Evolutionary conservation across 2,113 vertebrate genomes (phyloP).

Genomic region (Rhinichthys klamathensis): DNA sequence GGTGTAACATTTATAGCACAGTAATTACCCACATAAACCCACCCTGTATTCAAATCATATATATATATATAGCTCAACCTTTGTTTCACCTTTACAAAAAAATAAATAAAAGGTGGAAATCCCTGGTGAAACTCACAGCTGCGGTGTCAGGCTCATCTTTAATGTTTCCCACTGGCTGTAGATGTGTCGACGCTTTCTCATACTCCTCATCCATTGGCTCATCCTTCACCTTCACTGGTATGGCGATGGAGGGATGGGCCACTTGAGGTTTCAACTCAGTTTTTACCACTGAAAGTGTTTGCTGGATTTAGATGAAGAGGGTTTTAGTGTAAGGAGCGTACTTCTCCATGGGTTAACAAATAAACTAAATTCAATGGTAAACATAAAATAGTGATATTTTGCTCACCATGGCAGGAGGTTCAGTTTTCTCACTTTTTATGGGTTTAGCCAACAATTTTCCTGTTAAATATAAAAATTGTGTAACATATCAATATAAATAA

Average conservation of each 20-base stretch:
- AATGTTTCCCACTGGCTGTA: constrained; percentile 8
- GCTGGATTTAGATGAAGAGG: not conserved
- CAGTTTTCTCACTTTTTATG: not conserved
- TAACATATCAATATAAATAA: not conserved
- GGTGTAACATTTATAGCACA: not conserved
- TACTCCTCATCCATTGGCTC: constrained; percentile 59
- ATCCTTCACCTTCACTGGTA: constrained; percentile 46
- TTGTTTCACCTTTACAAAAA: not conserved
- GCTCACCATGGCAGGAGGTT: constrained; percentile 25
- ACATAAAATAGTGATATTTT: not conserved
- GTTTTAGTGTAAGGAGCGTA: not conserved
- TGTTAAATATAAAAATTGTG: not conserved
- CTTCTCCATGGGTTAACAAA: not conserved
- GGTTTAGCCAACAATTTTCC: not conserved
- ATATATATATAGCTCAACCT: no score
- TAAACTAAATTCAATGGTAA: not conserved
- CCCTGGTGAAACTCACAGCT: constrained; percentile 42
- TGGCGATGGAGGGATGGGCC: not conserved
- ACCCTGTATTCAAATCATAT: not conserved
- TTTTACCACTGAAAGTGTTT: not conserved
- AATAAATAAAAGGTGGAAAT: not conserved
- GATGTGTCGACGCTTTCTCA: constrained; percentile 44
- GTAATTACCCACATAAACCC: not conserved
- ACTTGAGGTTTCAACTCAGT: not conserved
- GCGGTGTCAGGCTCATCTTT: constrained; percentile 52